phyloP scores from a whole-genome alignment of 1,140 invertebrate species.

The Dolichoris vasculosae region DNA sequence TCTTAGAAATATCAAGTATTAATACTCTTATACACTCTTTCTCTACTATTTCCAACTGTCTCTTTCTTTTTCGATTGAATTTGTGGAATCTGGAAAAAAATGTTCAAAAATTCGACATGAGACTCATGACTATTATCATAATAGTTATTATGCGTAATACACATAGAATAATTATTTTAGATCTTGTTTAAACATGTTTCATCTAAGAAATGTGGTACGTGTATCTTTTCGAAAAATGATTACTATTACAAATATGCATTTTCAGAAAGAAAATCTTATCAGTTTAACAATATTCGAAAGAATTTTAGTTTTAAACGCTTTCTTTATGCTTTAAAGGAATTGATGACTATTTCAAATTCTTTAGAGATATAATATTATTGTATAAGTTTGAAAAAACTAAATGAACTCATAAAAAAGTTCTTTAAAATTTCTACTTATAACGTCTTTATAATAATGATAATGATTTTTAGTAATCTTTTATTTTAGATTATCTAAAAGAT shows the following conservation, averaged over 20 bases:
- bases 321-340: background rate
- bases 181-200: background rate
- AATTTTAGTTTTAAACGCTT: background rate
- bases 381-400: background rate
- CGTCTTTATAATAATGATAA: no score
- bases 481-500: no score
- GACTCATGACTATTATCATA: background rate
- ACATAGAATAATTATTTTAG: background rate
- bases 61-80: background rate
- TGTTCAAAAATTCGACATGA: background rate
- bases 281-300: background rate
- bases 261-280: background rate
- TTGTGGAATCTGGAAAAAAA: background rate
- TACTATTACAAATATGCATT: background rate
- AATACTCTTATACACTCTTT: background rate
- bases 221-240: background rate
- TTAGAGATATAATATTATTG: background rate
- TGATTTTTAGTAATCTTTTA: no score
- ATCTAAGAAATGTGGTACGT: background rate
- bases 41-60: background rate
- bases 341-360: background rate
- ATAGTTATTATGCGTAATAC: background rate
- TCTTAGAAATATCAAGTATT: slow-evolving; percentile 36
- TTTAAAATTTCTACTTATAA: background rate
- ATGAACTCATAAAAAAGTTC: background rate